Conservation (phyloP, 1,140 invertebrate genomes). For the Cheumatopsyche charites region DNA sequence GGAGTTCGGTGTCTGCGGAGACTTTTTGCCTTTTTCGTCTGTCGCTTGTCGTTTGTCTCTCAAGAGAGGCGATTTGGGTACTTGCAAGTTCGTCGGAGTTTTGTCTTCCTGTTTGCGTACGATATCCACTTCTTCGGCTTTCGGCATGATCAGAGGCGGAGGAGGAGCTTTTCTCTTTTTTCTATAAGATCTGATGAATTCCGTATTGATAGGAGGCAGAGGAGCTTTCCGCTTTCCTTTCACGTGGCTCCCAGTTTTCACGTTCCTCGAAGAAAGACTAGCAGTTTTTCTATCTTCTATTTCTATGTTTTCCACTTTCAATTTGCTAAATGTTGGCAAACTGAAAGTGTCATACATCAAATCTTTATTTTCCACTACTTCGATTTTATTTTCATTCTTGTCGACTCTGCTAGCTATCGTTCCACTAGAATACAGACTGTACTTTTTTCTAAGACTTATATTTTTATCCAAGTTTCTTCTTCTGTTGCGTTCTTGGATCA, state of each 20-base stretch:
- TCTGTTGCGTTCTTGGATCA: conserved; percentile 65
- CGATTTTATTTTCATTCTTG: conserved; percentile 49
- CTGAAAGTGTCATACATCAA: conserved; percentile 61
- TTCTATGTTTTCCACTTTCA: conserved; percentile 50
- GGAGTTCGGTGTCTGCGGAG: background rate
- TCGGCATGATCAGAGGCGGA: conserved; percentile 57
- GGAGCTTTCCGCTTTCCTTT: conserved; percentile 77
- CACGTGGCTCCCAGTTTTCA: conserved; percentile 64
- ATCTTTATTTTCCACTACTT: background rate
- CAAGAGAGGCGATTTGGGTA: conserved; percentile 13
- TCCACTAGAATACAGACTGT: conserved; percentile 64
- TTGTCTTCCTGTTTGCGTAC: background rate
- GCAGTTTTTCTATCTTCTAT: conserved; percentile 59
- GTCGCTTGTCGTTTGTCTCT: conserved; percentile 16
- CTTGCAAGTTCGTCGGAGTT: background rate
- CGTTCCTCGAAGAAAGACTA: conserved; percentile 63
- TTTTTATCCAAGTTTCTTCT: conserved; percentile 62
- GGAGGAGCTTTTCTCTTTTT: conserved; percentile 67
- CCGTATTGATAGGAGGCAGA: conserved; percentile 62
- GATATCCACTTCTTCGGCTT: conserved; percentile 6
- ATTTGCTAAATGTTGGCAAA: conserved; percentile 58
- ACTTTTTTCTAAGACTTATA: conserved; percentile 68
- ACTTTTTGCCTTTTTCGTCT: conserved; percentile 34
- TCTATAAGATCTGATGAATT: conserved; percentile 55
- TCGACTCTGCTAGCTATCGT: conserved; percentile 50